phyloP scores from a whole-genome alignment of 2,113 vertebrate genomes.

The Anoplopoma fimbria region DNA sequence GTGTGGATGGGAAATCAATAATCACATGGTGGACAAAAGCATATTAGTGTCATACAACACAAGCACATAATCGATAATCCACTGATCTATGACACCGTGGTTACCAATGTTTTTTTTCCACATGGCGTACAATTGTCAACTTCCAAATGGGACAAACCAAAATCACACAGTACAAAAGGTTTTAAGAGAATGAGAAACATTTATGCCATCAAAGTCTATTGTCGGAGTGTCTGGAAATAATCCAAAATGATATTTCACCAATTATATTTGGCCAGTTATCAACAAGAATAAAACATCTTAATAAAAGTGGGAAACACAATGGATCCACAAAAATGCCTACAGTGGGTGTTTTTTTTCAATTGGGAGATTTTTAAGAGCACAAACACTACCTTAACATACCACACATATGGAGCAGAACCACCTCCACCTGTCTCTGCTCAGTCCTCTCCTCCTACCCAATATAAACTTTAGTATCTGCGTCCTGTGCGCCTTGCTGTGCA shows the following conservation, averaged over 20 bases:
- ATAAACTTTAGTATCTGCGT: slow-evolving; percentile 53
- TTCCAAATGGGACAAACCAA: too few relatives aligned
- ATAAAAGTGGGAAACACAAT: not conserved
- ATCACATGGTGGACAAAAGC: not conserved
- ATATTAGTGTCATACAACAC: not conserved
- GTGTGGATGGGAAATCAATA: not conserved
- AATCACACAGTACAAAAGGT: not conserved
- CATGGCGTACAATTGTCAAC: not conserved
- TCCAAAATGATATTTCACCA: not conserved
- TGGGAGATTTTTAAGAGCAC: not conserved
- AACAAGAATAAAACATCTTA: not conserved
- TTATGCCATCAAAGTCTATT: not conserved
- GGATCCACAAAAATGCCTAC: not conserved
- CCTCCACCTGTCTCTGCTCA: slow-evolving; percentile 23
- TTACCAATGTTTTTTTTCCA: not conserved
- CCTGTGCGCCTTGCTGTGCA: slow-evolving; percentile 73
- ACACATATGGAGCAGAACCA: slow-evolving; percentile 5
- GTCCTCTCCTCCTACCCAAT: slow-evolving; percentile 5
- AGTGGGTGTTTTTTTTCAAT: not conserved
- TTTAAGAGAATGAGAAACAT: not conserved
- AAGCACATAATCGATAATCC: too few relatives aligned
- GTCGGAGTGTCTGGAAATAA: not conserved
- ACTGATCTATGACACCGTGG: not conserved
- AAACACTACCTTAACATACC: not conserved
- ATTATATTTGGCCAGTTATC: not conserved